Evolutionary conservation across 2,888 invertebrate genomes (phyloP).

Genomic region (Nemoura dubitans): DNA sequence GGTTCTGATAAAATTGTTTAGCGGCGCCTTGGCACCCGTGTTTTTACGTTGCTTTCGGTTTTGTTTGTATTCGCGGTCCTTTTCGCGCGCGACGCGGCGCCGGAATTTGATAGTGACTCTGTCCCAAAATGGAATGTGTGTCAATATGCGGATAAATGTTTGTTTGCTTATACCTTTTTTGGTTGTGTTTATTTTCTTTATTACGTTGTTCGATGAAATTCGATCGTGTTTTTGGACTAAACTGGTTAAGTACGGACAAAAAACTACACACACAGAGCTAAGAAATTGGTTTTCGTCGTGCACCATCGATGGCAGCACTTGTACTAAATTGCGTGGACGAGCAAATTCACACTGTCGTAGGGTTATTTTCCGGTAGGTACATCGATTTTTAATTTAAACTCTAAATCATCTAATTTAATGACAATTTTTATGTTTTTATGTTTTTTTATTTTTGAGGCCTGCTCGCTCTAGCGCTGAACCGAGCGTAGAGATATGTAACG

Average conservation of each 20-base stretch:
- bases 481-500: constrained; percentile 5
- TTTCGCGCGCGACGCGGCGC: too few species aligned
- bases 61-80: too few species aligned
- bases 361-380: background rate
- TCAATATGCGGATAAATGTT: background rate
- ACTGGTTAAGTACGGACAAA: background rate
- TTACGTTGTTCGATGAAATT: background rate
- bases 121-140: too few species aligned
- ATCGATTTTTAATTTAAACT: background rate
- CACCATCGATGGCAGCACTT: background rate
- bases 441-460: background rate
- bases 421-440: background rate
- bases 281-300: background rate
- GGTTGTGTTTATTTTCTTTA: background rate
- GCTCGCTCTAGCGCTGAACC: background rate
- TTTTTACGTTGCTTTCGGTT: too few species aligned
- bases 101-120: too few species aligned
- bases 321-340: background rate
- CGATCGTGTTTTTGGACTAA: background rate
- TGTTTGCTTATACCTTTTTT: background rate
- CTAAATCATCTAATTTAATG: background rate
- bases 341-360: background rate
- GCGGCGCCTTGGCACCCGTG: background rate
- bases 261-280: background rate
- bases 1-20: background rate